Evolutionary conservation across 2,113 vertebrate genomes (phyloP).

Genomic region (Thunnus maccoyii): DNA sequence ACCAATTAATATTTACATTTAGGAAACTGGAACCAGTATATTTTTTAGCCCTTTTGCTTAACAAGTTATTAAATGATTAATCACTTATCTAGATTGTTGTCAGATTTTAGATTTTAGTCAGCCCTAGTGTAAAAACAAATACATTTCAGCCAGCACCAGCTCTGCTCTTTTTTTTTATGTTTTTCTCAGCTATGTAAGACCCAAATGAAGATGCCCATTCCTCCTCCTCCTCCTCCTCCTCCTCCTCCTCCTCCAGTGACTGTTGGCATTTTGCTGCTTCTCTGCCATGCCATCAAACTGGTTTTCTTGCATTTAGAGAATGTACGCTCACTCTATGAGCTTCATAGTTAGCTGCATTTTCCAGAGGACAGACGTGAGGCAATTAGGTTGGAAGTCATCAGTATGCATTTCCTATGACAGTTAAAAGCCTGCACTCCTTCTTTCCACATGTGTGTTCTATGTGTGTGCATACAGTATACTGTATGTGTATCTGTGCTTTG

Average conservation of each 20-base stretch:
- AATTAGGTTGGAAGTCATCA: slow-evolving; percentile 39
- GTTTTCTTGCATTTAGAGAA: slow-evolving; percentile 11
- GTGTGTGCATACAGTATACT: slow-evolving; percentile 7
- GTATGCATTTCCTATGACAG: slow-evolving; percentile 41
- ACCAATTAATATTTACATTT: neutral
- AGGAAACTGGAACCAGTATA: neutral
- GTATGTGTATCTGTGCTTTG: neutral
- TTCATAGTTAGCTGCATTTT: neutral
- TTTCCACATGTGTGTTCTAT: neutral
- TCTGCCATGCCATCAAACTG: neutral
- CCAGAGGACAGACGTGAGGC: neutral
- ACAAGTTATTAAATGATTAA: too few species aligned
- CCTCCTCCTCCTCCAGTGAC: neutral
- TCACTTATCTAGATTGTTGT: too few species aligned
- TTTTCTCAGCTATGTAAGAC: slow-evolving; percentile 3
- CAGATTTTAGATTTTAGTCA: too few species aligned
- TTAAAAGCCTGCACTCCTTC: slow-evolving; percentile 5
- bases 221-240: neutral
- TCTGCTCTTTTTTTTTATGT: too few species aligned
- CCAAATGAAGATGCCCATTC: slow-evolving; percentile 14
- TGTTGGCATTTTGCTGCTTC: too few species aligned
- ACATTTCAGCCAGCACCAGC: too few species aligned
- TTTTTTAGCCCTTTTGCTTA: neutral
- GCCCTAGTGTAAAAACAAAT: neutral
- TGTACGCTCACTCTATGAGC: neutral